Conservation (phyloP, 2,888 invertebrate species). For the Oegoconia quadripuncta region DNA sequence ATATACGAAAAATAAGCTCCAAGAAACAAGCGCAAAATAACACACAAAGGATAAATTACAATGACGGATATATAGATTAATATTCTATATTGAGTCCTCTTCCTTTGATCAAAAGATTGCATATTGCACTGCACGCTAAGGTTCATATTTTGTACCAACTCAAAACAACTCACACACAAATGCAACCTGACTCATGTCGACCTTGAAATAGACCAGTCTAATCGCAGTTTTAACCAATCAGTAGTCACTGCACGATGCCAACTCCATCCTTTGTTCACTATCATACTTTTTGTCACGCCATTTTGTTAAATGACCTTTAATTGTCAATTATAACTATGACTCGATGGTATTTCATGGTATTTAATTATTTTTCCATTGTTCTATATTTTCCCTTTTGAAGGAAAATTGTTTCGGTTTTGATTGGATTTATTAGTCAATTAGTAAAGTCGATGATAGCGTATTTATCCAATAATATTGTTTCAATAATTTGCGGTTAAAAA, state of each 20-base stretch:
- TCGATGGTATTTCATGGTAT: not conserved
- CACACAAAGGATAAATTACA: no score
- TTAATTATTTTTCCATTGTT: slow-evolving; percentile 11
- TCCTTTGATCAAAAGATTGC: not conserved
- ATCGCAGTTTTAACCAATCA: slow-evolving; percentile 74
- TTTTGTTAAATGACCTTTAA: slow-evolving; percentile 50
- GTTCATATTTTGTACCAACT: slow-evolving; percentile 25
- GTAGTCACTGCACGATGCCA: slow-evolving; percentile 52
- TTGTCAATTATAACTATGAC: slow-evolving; percentile 16
- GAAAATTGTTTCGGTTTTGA: no score
- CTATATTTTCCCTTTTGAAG: slow-evolving; percentile 11
- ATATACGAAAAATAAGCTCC: no score
- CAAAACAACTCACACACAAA: slow-evolving; percentile 51
- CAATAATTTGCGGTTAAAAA: no score
- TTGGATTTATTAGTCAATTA: no score
- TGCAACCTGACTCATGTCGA: slow-evolving; percentile 59
- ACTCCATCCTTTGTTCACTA: slow-evolving; percentile 61
- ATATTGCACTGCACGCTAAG: slow-evolving; percentile 25
- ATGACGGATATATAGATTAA: no score
- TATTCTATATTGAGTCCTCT: no score
- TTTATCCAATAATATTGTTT: no score
- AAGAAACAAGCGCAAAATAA: no score
- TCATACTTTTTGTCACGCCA: slow-evolving; percentile 42
- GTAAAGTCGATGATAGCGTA: no score
- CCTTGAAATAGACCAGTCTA: slow-evolving; percentile 71